Conservation (phyloP, 2,888 invertebrate genomes). For the Metellina segmentata region DNA sequence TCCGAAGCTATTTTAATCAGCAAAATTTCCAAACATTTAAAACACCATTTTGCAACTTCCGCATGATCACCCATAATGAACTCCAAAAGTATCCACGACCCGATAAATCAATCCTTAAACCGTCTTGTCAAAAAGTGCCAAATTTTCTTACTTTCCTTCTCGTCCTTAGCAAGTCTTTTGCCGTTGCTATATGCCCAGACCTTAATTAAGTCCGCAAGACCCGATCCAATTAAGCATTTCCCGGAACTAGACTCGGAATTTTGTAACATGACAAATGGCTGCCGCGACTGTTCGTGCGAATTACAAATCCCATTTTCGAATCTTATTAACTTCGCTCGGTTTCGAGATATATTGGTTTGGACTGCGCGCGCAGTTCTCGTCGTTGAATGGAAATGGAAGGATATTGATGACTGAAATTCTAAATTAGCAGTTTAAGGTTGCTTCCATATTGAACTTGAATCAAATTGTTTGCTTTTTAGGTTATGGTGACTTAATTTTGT, state of each 20-base stretch:
- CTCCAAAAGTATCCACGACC: not conserved
- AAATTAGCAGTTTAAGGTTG: not conserved
- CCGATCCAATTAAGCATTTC: slow-evolving; percentile 44
- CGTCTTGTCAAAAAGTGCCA: slow-evolving; percentile 22
- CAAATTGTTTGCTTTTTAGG: too few species aligned
- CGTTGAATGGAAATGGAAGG: not conserved
- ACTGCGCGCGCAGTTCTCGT: not conserved
- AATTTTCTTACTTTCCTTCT: not conserved
- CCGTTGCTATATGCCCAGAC: not conserved
- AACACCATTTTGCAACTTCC: too few species aligned
- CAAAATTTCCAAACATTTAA: too few species aligned
- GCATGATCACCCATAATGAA: too few species aligned
- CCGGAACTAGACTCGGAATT: not conserved
- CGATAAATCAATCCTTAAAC: not conserved
- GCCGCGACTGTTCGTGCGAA: slow-evolving; percentile 15
- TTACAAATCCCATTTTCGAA: slow-evolving; percentile 35
- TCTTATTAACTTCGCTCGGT: slow-evolving; percentile 45
- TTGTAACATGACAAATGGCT: slow-evolving; percentile 33
- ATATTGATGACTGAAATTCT: not conserved
- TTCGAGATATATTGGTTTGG: not conserved
- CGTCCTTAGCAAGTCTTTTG: not conserved
- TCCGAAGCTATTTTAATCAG: too few species aligned
- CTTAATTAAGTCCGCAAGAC: slow-evolving; percentile 37
- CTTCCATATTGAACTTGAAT: too few species aligned
- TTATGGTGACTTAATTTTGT: too few species aligned